Percentiles rank a stretch among this genome's conserved stretches.
Conservation (phyloP, 2,797 vertebrate species). For the Trichosurus vulpecula region DNA sequence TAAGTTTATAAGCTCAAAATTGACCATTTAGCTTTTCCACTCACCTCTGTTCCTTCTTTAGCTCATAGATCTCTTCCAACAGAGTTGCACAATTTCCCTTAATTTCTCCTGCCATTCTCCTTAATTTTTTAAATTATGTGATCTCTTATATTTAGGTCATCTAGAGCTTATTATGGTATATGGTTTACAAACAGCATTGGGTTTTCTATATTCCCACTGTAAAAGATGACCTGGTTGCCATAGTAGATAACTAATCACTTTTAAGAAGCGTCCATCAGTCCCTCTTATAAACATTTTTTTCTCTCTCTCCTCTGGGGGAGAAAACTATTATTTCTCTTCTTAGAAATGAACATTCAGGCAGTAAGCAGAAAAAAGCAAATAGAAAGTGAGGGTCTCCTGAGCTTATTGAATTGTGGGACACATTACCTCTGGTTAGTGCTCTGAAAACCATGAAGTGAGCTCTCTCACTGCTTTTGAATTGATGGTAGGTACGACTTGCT, state of each 20-base stretch:
- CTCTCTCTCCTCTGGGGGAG: conserved; percentile 17
- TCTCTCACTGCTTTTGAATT: background rate
- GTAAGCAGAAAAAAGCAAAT: background rate
- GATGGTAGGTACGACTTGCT: background rate
- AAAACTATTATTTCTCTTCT: background rate
- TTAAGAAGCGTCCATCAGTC: background rate
- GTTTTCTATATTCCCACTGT: background rate
- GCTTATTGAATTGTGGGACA: background rate
- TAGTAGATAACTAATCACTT: background rate
- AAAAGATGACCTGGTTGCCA: background rate
- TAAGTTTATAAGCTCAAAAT: background rate
- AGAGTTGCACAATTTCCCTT: background rate
- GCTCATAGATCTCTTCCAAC: background rate
- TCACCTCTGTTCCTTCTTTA: background rate
- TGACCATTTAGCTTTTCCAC: background rate
- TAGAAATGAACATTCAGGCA: conserved; percentile 24
- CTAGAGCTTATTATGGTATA: background rate
- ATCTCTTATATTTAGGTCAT: background rate
- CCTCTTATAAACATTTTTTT: conserved; percentile 12
- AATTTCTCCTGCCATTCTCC: background rate
- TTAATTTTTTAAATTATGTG: background rate
- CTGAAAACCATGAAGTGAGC: background rate
- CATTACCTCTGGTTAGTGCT: conserved; percentile 14
- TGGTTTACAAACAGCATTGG: fast-evolving
- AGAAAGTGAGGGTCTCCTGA: background rate